phyloP scores from a whole-genome alignment of 2,113 vertebrate genomes.

The Spea multiplicata region DNA sequence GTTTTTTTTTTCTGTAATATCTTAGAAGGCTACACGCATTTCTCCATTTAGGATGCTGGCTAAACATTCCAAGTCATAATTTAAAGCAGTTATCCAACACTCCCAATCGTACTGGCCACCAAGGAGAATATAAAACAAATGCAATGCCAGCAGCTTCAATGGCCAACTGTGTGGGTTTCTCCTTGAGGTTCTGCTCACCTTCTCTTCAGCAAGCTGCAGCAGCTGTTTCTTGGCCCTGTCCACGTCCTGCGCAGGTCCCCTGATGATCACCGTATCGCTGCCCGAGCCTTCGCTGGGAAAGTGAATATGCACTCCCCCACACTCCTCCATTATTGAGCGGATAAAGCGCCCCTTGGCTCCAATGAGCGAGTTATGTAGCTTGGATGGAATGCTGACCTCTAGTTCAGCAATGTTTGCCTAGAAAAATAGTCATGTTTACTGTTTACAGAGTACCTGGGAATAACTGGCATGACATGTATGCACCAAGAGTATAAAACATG shows the following conservation, averaged over 20 bases:
- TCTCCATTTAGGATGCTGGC: not conserved
- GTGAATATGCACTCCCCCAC: slow-evolving; percentile 96
- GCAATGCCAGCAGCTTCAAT: no score
- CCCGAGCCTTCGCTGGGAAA: slow-evolving; percentile 95
- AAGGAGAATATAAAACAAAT: no score
- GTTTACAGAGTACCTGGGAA: no score
- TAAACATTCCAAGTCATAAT: no score
- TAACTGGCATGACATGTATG: no score
- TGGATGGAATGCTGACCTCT: slow-evolving; percentile 94
- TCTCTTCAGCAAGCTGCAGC: slow-evolving; percentile 94
- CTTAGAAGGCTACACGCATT: no score
- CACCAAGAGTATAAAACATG: no score
- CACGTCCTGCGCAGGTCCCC: slow-evolving; percentile 91
- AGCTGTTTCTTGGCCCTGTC: slow-evolving; percentile 94
- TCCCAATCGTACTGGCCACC: no score
- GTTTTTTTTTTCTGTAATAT: no score
- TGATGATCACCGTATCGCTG: slow-evolving; percentile 91
- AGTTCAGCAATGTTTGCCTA: slow-evolving; percentile 94
- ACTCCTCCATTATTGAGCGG: slow-evolving; percentile 98
- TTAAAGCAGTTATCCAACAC: no score
- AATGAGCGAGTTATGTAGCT: slow-evolving; percentile 94
- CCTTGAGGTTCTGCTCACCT: slow-evolving; percentile 68
- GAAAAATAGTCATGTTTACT: not conserved
- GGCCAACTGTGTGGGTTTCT: not conserved
- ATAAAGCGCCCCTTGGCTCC: slow-evolving; percentile 96